Conservation (phyloP, 2,113 vertebrate genomes). For the Ia io region DNA sequence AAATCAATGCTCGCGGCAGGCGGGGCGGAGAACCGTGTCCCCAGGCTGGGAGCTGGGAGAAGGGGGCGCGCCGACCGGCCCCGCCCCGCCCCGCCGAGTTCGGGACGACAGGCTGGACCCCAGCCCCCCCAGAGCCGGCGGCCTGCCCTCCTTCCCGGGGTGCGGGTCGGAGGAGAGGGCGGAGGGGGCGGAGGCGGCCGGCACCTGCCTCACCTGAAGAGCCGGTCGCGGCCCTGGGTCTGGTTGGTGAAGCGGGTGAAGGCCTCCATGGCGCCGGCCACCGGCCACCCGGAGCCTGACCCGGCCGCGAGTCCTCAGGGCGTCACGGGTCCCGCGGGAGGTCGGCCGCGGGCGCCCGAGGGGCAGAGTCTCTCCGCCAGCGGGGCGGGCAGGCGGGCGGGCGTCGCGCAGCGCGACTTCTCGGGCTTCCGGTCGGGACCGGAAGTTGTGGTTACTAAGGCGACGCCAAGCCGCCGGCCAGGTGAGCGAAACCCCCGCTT, state of each 20-base stretch:
- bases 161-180: background rate
- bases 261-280: conserved; percentile 84
- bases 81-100: background rate
- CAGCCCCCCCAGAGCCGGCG: too few species aligned
- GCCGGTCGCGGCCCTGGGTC: conserved; percentile 91
- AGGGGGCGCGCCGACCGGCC: background rate
- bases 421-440: background rate
- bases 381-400: background rate
- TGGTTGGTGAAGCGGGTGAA: conserved; percentile 87
- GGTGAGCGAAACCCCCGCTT: rapidly evolving
- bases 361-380: background rate
- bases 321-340: background rate
- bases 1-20: background rate
- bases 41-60: background rate
- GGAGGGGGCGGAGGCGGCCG: background rate
- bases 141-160: background rate
- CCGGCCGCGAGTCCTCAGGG: background rate
- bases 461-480: background rate
- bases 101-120: too few species aligned
- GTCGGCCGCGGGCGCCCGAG: rapidly evolving
- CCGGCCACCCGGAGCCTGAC: background rate
- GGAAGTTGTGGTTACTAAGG: conserved; percentile 64
- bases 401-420: rapidly evolving
- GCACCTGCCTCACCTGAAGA: conserved; percentile 87
- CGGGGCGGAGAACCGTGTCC: background rate